Conservation (phyloP, 2,888 invertebrate genomes). For the Tyria jacobaeae region DNA sequence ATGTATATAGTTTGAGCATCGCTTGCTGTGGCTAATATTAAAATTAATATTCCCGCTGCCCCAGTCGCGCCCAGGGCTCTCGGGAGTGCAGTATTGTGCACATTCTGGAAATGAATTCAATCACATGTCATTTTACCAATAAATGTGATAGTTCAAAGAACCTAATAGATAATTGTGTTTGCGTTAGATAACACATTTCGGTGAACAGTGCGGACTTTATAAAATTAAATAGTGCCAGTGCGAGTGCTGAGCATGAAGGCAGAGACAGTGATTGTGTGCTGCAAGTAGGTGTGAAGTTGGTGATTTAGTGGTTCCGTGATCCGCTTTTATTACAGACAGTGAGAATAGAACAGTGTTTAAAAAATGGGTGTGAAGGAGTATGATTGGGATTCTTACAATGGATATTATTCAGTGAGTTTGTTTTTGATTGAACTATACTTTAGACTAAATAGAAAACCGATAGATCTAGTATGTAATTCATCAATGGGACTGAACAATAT, state of each 20-base stretch:
- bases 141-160: constrained; percentile 65
- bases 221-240: constrained; percentile 55
- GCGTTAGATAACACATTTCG: constrained; percentile 73
- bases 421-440: background rate
- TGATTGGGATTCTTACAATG: constrained; percentile 82
- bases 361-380: constrained; percentile 83
- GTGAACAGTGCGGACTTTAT: constrained; percentile 57
- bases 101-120: constrained; percentile 70
- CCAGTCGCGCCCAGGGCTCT: constrained; percentile 80
- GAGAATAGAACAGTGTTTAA: constrained; percentile 62
- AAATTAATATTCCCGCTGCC: constrained; percentile 82
- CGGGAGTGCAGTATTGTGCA: constrained; percentile 69
- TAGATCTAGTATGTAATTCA: background rate
- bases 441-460: background rate
- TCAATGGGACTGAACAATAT: background rate
- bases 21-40: constrained; percentile 79
- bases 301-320: constrained; percentile 61
- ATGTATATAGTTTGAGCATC: constrained; percentile 71
- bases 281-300: constrained; percentile 57
- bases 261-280: constrained; percentile 51
- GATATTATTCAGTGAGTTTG: constrained; percentile 80
- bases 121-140: constrained; percentile 67
- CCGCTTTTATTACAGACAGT: constrained; percentile 59
- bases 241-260: constrained; percentile 51
- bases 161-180: constrained; percentile 76